These are phyloP conservation scores for Parauchenoglanis ngamensis DNA, from an alignment of 2,797 vertebrate genomes.

Conservation along the genomic window DNA sequence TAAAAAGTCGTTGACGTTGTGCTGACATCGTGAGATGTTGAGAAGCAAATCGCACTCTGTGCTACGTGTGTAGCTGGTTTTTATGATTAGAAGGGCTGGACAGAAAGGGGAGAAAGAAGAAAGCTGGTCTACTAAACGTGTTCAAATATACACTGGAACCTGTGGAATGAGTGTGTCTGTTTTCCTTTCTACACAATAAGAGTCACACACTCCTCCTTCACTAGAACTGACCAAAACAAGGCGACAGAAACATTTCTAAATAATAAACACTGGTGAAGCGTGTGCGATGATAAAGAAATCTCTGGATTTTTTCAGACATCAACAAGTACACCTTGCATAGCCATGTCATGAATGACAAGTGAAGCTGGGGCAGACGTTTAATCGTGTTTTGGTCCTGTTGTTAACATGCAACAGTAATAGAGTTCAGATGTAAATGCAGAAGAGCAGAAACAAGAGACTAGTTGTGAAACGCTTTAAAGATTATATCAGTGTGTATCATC, in stretches of 20 bases:
- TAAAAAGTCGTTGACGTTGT: background rate
- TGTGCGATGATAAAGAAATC: background rate
- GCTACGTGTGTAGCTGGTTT: slow-evolving; percentile 54
- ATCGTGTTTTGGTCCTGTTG: too few species aligned
- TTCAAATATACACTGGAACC: slow-evolving; percentile 77
- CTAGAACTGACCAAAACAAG: background rate
- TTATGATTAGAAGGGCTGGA: slow-evolving; percentile 65
- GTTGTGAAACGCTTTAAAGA: background rate
- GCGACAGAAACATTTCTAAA: background rate
- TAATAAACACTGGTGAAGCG: background rate
- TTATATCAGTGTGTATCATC: background rate
- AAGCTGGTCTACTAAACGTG: background rate
- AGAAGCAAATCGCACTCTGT: background rate
- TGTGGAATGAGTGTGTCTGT: slow-evolving; percentile 44
- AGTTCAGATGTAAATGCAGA: background rate
- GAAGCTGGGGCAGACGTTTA: background rate
- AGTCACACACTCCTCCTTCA: background rate
- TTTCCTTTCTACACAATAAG: slow-evolving; percentile 1
- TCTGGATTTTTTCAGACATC: background rate
- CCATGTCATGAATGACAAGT: background rate
- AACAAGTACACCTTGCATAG: background rate
- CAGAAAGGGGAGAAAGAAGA: slow-evolving; percentile 54
- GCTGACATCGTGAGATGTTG: background rate
- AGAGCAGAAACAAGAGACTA: background rate
- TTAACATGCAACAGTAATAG: background rate